Evolutionary conservation across 2,113 vertebrate species (phyloP), one percentile per base, ranked within the genome.

Genomic region (Myiozetetes cayanensis): DNA sequence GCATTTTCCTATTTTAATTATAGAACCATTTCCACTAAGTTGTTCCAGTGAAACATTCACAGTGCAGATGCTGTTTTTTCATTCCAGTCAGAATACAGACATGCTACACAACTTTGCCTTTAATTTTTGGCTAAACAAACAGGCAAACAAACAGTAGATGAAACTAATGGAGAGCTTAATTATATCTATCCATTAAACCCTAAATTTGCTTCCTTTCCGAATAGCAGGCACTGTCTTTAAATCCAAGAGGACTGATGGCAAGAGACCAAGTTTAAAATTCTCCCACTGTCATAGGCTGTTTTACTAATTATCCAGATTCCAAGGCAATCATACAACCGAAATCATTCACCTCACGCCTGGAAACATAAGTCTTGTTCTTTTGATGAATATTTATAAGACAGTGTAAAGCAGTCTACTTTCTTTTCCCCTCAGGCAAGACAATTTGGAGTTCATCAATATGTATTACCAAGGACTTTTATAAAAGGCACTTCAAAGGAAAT

Each of bases 401-500:
- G 98, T 98, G 98, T 98, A 98, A 99, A 99, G 98, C 98, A 98
- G 98, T 98, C 98, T 98, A 98, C 98, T 98, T 98, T 98, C 98
- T 98, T 98, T 97, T 98, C 98, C 98, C 99, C 98, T 98, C 98
- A 98, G 98, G 98, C 98, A 98, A 99, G 98, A 99, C 98, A 98
- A 99, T 99, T 99, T 99, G 98, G 98, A 99, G 98, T 99, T 99
- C 99, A 99, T 99, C 98, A 99, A 98, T 99, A 99, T 99, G 98
- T 98, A 99, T 99, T 99, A 99, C 98, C 98, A 98, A 99, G 98
- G 98, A 99, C 98, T 99, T 98, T 98, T 98, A 98, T 98, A 99
- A 99, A 99, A 99, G 98, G 98, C 98, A 98, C 99, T 99, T 99
- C 98, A 99, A 99, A 99, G 98, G 97, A 98, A 98, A 98, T 98